Conservation (phyloP, 2,797 vertebrate species). For the Coccyzus lansbergi region DNA sequence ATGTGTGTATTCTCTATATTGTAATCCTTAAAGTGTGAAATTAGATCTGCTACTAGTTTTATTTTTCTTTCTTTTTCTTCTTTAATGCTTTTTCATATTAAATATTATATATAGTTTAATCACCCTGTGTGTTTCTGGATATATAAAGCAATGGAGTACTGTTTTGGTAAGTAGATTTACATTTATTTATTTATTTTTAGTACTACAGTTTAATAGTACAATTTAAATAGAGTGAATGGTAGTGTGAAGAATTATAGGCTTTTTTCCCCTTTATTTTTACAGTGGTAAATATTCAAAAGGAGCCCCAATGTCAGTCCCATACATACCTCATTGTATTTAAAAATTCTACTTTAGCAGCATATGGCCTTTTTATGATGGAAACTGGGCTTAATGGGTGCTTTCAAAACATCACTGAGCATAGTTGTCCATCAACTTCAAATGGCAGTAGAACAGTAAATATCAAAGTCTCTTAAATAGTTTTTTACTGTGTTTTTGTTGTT, state of each 20-base stretch:
- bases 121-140: not conserved
- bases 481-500: not conserved
- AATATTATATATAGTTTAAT: slow-evolving; percentile 19
- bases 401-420: not conserved
- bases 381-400: not conserved
- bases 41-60: slow-evolving; percentile 17
- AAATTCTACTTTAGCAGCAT: not conserved
- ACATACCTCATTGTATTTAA: not conserved
- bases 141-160: slow-evolving; percentile 7
- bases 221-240: not conserved
- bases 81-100: slow-evolving; percentile 16
- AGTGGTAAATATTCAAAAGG: not conserved
- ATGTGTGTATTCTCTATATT: slow-evolving; percentile 17
- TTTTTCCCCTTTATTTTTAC: not conserved
- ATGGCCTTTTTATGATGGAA: not conserved
- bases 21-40: slow-evolving; percentile 54
- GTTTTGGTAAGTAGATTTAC: not conserved
- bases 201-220: not conserved
- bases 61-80: not conserved
- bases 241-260: not conserved
- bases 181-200: not conserved
- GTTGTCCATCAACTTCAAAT: not conserved
- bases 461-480: not conserved
- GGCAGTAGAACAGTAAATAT: not conserved
- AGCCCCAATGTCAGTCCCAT: not conserved